These are phyloP conservation scores for Perca schrenkii DNA, from an alignment of 2,113 vertebrate species.

Conservation along the genomic window DNA sequence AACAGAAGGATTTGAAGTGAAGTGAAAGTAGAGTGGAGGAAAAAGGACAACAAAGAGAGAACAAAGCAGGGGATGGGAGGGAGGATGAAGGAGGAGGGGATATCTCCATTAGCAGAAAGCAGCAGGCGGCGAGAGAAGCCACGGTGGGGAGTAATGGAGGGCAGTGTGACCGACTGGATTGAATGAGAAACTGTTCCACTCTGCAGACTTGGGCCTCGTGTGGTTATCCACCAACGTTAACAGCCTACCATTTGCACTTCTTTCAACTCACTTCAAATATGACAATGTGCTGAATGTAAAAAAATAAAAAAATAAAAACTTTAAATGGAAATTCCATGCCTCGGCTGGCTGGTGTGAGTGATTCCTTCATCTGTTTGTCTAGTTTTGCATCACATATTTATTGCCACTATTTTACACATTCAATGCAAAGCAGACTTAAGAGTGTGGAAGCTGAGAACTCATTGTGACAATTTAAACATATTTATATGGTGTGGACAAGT, in stretches of 20 bases:
- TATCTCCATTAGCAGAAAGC: conserved; percentile 76
- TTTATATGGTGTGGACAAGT: background rate
- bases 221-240: conserved; percentile 39
- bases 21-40: conserved; percentile 59
- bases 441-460: background rate
- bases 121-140: conserved; percentile 52
- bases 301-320: background rate
- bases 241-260: conserved; percentile 31
- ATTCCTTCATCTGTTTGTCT: conserved; percentile 41
- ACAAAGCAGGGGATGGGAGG: conserved; percentile 11
- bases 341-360: conserved; percentile 9
- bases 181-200: conserved; percentile 65
- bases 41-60: conserved; percentile 60
- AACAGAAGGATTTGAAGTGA: conserved; percentile 55
- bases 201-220: conserved; percentile 26
- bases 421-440: background rate
- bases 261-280: conserved; percentile 54
- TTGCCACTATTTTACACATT: background rate
- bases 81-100: conserved; percentile 49
- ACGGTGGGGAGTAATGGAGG: conserved; percentile 47
- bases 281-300: conserved; percentile 31
- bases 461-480: conserved; percentile 4
- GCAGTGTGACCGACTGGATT: conserved; percentile 65
- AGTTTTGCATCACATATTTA: conserved; percentile 12
- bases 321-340: conserved; percentile 41